phyloP scores from a whole-genome alignment of 2,113 vertebrate genomes.

The Scartelaos histophorus region DNA sequence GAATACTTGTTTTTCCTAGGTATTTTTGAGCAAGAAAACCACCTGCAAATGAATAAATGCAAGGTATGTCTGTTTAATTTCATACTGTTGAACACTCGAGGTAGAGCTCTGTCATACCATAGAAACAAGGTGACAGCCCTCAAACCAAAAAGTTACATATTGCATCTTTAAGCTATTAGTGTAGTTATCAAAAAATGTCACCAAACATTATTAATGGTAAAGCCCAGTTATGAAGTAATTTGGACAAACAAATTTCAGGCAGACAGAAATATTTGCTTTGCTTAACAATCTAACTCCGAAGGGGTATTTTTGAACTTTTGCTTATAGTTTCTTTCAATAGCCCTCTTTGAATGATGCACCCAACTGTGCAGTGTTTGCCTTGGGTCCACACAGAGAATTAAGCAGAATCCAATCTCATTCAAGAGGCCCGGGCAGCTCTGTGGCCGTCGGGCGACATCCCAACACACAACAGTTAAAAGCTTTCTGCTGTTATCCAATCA shows the following conservation, averaged over 20 bases:
- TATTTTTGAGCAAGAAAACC: no score
- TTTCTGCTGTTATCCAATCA: slow-evolving; percentile 68
- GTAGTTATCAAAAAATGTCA: no score
- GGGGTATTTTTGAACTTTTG: background rate
- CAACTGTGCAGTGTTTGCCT: slow-evolving; percentile 26
- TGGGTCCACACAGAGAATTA: slow-evolving; percentile 33
- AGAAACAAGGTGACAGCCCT: no score
- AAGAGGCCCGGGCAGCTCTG: slow-evolving; percentile 36
- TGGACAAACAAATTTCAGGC: background rate
- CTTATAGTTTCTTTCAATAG: background rate
- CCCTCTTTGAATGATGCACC: background rate
- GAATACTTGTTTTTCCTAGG: no score
- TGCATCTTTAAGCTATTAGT: no score
- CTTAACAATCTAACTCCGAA: background rate
- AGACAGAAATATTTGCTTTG: no score
- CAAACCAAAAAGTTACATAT: no score
- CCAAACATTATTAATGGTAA: no score
- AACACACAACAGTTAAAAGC: slow-evolving; percentile 56
- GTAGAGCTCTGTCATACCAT: no score
- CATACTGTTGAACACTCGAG: no score
- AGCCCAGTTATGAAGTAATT: background rate
- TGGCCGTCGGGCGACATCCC: slow-evolving; percentile 25
- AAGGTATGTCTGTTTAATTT: no score
- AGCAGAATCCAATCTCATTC: slow-evolving; percentile 37
- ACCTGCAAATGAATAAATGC: no score